Conservation (phyloP, 1,140 invertebrate species). For the Microplitis mediator region DNA sequence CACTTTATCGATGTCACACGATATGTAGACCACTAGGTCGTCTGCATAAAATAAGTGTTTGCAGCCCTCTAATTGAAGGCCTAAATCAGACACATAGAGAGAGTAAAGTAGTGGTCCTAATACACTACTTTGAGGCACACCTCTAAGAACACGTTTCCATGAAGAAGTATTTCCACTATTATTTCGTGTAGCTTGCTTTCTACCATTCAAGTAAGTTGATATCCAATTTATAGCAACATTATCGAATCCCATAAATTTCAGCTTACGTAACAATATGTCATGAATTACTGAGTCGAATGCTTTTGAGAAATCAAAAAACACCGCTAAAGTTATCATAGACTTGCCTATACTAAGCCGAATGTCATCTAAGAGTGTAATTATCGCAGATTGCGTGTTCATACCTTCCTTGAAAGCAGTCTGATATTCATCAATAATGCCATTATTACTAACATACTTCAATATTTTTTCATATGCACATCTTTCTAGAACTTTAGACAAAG, state of each 20-base stretch:
- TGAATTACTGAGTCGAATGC: slow-evolving; percentile 33
- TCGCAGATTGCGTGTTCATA: slow-evolving; percentile 16
- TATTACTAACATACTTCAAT: neutral
- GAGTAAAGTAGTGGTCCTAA: neutral
- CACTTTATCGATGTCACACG: too few species aligned
- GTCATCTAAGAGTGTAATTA: slow-evolving; percentile 24
- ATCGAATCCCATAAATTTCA: slow-evolving; percentile 10
- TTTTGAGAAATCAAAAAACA: slow-evolving; percentile 29
- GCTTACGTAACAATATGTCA: slow-evolving; percentile 23
- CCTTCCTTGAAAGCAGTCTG: slow-evolving; percentile 15
- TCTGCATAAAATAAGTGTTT: slow-evolving; percentile 18
- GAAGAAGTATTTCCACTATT: neutral
- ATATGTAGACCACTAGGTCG: slow-evolving; percentile 16
- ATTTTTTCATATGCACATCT: slow-evolving; percentile 3
- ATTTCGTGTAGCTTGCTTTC: neutral
- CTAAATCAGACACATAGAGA: neutral
- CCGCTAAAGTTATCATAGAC: neutral
- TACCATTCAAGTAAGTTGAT: neutral
- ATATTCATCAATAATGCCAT: neutral
- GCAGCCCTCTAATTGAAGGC: neutral
- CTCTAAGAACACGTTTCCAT: neutral
- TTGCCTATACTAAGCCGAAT: slow-evolving; percentile 11
- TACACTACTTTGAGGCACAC: slow-evolving; percentile 1
- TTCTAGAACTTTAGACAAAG: slow-evolving; percentile 22
- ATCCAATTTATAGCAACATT: neutral